A percentile compares a stretch with the other conserved stretches of the same genome.
Conservation (phyloP, 2,797 vertebrate species). For the Apodemus agrarius region DNA sequence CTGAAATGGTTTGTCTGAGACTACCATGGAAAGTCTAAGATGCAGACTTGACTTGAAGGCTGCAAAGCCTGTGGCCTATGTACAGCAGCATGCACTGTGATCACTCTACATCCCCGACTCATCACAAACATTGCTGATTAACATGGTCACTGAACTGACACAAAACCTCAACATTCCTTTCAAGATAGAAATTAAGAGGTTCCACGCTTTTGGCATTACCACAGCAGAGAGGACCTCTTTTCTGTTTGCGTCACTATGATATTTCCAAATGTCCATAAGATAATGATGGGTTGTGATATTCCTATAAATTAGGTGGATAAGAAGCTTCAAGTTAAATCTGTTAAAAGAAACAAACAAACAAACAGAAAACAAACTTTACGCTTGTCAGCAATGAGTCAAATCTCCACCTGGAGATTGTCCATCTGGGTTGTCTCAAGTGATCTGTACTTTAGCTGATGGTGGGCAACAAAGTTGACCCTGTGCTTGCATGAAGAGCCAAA, state of each 20-base stretch:
- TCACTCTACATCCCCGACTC: neutral
- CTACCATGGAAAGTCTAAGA: neutral
- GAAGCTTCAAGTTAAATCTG: neutral
- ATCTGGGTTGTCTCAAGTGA: neutral
- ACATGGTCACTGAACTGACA: neutral
- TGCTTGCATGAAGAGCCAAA: neutral
- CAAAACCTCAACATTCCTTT: neutral
- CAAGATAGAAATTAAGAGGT: neutral
- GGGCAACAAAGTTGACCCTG: neutral
- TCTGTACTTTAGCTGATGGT: neutral
- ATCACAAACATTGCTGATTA: neutral
- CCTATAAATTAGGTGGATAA: neutral
- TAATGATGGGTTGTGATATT: neutral
- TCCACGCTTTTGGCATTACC: neutral
- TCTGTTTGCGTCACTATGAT: neutral
- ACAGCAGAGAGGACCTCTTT: neutral
- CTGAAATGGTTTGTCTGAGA: neutral
- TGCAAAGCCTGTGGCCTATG: neutral
- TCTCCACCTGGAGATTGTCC: neutral
- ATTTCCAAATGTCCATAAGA: neutral
- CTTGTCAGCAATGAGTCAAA: neutral
- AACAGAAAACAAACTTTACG: neutral
- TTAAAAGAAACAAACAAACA: too few relatives aligned
- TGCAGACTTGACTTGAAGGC: neutral
- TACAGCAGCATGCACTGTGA: neutral